A percentile compares a stretch with the other conserved stretches of the same genome.
Conservation (phyloP, 2,113 vertebrate genomes). For the Rhabdornis inornatus region DNA sequence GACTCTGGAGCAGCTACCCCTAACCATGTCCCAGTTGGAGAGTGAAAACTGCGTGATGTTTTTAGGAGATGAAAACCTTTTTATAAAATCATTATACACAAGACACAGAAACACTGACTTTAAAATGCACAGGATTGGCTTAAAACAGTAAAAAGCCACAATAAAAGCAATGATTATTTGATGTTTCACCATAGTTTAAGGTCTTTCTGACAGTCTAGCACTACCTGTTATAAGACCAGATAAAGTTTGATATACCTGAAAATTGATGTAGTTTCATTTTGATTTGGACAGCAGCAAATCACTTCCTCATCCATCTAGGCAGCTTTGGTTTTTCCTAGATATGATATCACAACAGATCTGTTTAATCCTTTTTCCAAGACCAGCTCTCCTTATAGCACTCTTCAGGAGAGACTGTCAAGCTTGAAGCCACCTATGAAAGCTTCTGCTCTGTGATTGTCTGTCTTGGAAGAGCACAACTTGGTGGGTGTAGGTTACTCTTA, state of each 20-base stretch:
- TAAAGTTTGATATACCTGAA: neutral
- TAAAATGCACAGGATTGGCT: neutral
- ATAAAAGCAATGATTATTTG: neutral
- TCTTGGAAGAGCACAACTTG: neutral
- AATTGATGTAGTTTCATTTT: neutral
- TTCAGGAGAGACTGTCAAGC: neutral
- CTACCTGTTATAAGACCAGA: neutral
- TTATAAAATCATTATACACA: neutral
- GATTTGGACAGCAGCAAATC: neutral
- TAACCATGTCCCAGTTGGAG: neutral
- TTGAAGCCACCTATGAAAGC: neutral
- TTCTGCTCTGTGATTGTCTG: neutral
- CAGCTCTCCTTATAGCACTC: neutral
- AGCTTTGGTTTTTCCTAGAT: neutral
- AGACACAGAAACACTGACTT: neutral
- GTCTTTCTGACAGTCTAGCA: neutral
- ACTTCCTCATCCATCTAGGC: neutral
- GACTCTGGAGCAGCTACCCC: neutral
- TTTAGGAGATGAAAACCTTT: neutral
- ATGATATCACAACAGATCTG: neutral
- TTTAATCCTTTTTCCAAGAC: neutral
- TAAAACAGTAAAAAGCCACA: neutral
- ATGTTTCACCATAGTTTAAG: neutral
- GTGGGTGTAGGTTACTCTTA: neutral
- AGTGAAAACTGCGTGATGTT: neutral